Percentiles rank a stretch among this genome's conserved stretches.
phyloP scores from a whole-genome alignment of 2,888 invertebrate genomes.

The Microctonus aethiopoides region DNA sequence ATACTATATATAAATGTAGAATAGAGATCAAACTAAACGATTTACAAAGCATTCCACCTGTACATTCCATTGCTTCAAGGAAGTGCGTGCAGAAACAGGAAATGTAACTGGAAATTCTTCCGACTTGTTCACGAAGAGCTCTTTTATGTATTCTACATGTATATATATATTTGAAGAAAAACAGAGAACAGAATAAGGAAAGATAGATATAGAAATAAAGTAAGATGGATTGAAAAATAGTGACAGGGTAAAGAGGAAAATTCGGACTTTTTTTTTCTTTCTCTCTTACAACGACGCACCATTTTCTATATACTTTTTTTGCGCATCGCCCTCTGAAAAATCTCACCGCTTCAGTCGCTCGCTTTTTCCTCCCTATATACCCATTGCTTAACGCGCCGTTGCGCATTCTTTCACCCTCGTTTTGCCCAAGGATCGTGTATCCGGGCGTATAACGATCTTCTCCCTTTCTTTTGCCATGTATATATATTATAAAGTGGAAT shows the following conservation, averaged over 20 bases:
- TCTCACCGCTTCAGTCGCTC: constrained; percentile 9
- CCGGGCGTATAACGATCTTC: constrained; percentile 55
- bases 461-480: constrained; percentile 21
- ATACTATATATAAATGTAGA: neutral
- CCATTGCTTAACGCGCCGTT: constrained; percentile 48
- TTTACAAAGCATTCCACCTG: constrained; percentile 11
- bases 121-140: neutral
- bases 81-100: neutral
- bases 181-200: too few relatives aligned
- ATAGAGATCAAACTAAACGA: neutral
- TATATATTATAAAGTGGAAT: neutral
- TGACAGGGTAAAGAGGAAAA: too few relatives aligned
- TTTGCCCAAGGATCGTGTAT: constrained; percentile 49
- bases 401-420: constrained; percentile 45
- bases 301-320: neutral
- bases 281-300: too few relatives aligned
- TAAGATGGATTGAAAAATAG: too few relatives aligned
- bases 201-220: too few relatives aligned
- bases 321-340: constrained; percentile 11
- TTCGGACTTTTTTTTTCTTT: too few relatives aligned
- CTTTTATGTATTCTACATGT: neutral
- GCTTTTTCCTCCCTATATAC: constrained; percentile 3
- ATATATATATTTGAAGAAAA: too few relatives aligned
- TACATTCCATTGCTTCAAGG: neutral
- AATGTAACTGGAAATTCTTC: constrained; percentile 2